Base-by-base conservation (phyloP, 37 sponge, comb jelly and placozoan species). In the Cliona cf. orientalis region DNA sequence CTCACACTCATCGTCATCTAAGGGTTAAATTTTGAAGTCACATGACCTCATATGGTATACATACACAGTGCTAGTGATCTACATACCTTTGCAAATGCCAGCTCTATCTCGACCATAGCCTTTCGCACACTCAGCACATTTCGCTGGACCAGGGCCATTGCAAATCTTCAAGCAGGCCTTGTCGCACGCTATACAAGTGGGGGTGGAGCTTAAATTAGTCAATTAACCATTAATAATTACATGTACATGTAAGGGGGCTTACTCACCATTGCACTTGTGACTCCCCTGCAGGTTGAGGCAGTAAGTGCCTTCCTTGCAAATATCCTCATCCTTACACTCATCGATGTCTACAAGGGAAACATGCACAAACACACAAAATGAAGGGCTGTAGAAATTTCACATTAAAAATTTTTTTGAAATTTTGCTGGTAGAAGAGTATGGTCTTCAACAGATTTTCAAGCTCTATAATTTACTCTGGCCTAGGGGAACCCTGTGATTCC, bases 1-100 rank as follows among this genome's bases (percentile, higher is more conserved):
- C 29, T 61, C 64, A 76, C 96, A 96, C 75, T 96, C 96, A 68
- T 96, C 76, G 40, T 90, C 83, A 67, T 87, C 88, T 87, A 72
- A 49, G 31, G 44, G 21, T 1, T 23, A 46, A 7, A 1, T 17
- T 3, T 32, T 40, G 23, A 41, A 36, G 41, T 38, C 39, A 68
- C 12, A 9, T 11, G 14, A 68, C 35, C 14, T 36, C 69, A 36
- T 23, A 39, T 45, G 72, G 40, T 41, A 33, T 39, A 31, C 76
- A 56, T 37, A 4, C 23, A 42, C 6, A 41, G 11, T 31, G 46
- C 6, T 21, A 11, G 3, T 22, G 37, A 19, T 34, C 28, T 11
- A 28, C 67, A 23, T 4, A 70, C 71, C 63, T 70, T 69, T 34
- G 41, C 59, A 62, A 1, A 80, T 34, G 29, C 71, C 44, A 12